Conservation (phyloP, 1,140 invertebrate genomes). For the Anastrepha obliqua region DNA sequence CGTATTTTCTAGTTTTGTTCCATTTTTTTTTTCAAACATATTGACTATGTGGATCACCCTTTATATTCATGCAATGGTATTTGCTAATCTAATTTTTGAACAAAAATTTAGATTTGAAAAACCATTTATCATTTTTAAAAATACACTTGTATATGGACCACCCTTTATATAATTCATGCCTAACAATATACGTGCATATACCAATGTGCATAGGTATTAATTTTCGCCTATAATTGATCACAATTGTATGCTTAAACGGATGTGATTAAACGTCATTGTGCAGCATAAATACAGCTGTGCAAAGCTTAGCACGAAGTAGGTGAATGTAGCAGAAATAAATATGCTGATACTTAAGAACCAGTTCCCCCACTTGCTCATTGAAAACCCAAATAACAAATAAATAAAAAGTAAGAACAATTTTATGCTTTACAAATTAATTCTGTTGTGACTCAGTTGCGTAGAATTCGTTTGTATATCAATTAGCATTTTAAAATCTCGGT, state of each 20-base stretch:
- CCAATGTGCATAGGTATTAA: background rate
- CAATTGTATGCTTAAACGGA: constrained; percentile 36
- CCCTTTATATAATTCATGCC: background rate
- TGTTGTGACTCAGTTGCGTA: background rate
- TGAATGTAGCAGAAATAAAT: background rate
- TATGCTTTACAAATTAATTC: background rate
- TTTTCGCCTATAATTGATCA: constrained; percentile 14
- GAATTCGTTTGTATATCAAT: background rate
- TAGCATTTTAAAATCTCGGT: background rate
- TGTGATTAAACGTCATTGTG: constrained; percentile 37
- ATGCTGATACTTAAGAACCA: background rate
- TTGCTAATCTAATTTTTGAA: too few relatives aligned
- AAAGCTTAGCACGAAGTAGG: background rate
- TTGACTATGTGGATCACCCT: too few relatives aligned
- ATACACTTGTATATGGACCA: background rate
- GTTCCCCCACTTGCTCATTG: background rate
- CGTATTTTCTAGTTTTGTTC: too few relatives aligned
- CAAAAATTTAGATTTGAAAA: too few relatives aligned
- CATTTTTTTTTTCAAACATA: too few relatives aligned
- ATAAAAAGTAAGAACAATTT: background rate
- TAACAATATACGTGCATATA: too few relatives aligned
- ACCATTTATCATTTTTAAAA: too few relatives aligned
- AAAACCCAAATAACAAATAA: background rate
- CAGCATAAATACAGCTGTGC: background rate
- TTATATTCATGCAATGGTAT: too few relatives aligned